Evolutionary conservation across 2,797 vertebrate species (phyloP).

Genomic region (Potorous gilbertii): DNA sequence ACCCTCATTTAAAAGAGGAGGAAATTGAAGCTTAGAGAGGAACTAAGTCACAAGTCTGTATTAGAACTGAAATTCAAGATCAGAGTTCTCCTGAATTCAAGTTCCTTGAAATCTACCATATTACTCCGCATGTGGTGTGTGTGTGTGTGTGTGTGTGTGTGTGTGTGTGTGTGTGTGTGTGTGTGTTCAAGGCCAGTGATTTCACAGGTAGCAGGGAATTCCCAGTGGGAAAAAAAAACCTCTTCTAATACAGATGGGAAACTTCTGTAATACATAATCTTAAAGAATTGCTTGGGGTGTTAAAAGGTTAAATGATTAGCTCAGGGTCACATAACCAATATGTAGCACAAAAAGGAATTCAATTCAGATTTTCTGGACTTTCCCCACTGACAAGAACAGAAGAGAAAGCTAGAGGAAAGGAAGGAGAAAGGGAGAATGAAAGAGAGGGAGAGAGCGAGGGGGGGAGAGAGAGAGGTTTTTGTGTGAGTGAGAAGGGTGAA

Average conservation of each 20-base stretch:
- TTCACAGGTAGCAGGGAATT: not conserved
- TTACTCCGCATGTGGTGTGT: too few relatives aligned
- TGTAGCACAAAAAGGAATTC: not conserved
- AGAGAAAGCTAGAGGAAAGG: not conserved
- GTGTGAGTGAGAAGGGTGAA: not conserved
- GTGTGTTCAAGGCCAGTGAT: not conserved
- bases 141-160: too few relatives aligned
- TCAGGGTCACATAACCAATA: not conserved
- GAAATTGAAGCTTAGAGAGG: not conserved
- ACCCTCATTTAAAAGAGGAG: not conserved
- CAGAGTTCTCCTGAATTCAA: not conserved
- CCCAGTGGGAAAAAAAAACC: not conserved
- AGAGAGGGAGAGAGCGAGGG: fast-evolving
- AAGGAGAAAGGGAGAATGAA: too few relatives aligned
- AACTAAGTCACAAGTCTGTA: not conserved
- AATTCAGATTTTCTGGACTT: not conserved
- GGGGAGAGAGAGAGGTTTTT: too few relatives aligned
- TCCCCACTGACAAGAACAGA: not conserved
- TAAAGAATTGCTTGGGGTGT: not conserved
- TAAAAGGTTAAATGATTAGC: not conserved
- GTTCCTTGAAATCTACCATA: not conserved
- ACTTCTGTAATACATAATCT: not conserved
- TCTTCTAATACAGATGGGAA: not conserved
- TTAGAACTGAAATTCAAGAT: not conserved
- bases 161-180: too few relatives aligned